phyloP scores from a whole-genome alignment of 2,888 invertebrate species.

The Sphaeridia pumilis region DNA sequence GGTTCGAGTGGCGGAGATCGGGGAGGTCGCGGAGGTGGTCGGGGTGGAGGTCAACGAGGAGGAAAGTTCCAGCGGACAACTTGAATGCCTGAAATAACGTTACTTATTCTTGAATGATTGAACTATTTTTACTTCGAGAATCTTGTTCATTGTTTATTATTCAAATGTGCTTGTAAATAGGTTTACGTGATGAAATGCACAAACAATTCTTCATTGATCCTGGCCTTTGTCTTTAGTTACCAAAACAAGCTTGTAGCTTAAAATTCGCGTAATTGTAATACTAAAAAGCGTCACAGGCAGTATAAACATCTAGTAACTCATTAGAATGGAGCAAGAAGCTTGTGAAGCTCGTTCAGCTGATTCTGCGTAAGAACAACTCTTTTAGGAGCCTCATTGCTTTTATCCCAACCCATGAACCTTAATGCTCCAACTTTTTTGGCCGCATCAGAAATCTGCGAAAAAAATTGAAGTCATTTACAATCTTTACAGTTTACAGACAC shows the following conservation, averaged over 20 bases:
- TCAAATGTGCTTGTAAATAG: too few species aligned
- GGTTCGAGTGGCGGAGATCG: conserved; percentile 26
- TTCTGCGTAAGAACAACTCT: conserved; percentile 25
- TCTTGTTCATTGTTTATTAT: neutral
- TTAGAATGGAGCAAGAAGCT: conserved; percentile 23
- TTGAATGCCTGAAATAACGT: too few species aligned
- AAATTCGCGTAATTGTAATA: too few species aligned
- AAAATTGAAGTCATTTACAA: neutral
- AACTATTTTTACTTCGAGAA: neutral
- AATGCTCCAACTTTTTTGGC: conserved; percentile 25
- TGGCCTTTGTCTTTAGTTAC: too few species aligned
- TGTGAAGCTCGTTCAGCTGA: conserved; percentile 27
- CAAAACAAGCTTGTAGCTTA: too few species aligned
- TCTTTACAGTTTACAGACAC: neutral
- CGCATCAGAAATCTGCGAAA: conserved; percentile 23
- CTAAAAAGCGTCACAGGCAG: too few species aligned
- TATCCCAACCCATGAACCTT: conserved; percentile 35
- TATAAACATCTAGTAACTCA: too few species aligned
- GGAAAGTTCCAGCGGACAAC: conserved; percentile 19
- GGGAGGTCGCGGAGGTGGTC: conserved; percentile 16
- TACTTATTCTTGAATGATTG: too few species aligned
- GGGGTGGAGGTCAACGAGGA: conserved; percentile 16
- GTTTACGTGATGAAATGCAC: too few species aligned
- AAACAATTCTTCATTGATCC: too few species aligned
- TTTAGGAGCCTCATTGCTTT: conserved; percentile 18